A percentile compares a stretch with the other conserved stretches of the same genome.
These are phyloP conservation scores for Ptilodon capucinus DNA, from an alignment of 2,888 invertebrate species.

Conservation along the genomic window DNA sequence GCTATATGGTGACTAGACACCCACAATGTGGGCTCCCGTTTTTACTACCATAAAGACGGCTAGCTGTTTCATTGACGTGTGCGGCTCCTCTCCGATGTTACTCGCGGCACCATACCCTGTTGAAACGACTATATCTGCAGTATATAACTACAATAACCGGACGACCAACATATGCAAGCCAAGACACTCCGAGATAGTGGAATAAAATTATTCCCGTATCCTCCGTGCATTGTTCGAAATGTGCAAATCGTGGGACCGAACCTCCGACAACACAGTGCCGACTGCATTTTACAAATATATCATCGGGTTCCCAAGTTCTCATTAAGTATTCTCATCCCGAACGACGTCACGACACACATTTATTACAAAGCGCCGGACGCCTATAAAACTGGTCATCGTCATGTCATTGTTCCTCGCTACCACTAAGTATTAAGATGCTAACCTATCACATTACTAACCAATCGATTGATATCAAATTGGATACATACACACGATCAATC, in stretches of 20 bases:
- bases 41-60: too few species aligned
- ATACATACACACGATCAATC: neutral
- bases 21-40: too few species aligned
- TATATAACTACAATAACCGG: too few species aligned
- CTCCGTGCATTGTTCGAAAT: neutral
- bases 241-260: constrained; percentile 4
- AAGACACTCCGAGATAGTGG: too few species aligned
- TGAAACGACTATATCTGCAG: too few species aligned
- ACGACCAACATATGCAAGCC: too few species aligned
- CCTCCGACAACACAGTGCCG: constrained; percentile 18
- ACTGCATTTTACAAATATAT: constrained; percentile 17
- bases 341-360: constrained; percentile 38
- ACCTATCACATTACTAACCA: too few species aligned
- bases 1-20: too few species aligned
- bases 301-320: constrained; percentile 16
- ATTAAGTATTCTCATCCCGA: constrained; percentile 43
- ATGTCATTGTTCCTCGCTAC: constrained; percentile 48
- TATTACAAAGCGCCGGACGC: constrained; percentile 49
- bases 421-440: constrained; percentile 25
- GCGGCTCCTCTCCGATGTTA: too few species aligned
- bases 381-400: constrained; percentile 47
- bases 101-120: too few species aligned
- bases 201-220: neutral
- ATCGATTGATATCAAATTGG: too few species aligned
- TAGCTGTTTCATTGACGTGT: too few species aligned